phyloP scores from a whole-genome alignment of 2,797 vertebrate genomes.

The Morelia viridis region DNA sequence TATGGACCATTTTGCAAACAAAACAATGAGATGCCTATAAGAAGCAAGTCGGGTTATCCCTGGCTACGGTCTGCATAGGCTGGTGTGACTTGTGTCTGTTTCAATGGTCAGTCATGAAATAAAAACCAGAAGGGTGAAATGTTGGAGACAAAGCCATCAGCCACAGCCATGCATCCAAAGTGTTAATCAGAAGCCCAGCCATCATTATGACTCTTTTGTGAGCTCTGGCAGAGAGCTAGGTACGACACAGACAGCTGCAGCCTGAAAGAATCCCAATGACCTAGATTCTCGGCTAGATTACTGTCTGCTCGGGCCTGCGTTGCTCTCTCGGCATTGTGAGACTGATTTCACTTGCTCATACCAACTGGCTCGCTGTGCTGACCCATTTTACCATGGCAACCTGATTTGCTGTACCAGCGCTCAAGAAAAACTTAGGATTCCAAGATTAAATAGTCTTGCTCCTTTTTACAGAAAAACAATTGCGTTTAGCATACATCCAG shows the following conservation, averaged over 20 bases:
- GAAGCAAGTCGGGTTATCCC: conserved; percentile 21
- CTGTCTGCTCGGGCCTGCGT: conserved; percentile 71
- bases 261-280: conserved; percentile 83
- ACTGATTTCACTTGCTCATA: conserved; percentile 74
- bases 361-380: conserved; percentile 78
- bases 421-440: conserved; percentile 68
- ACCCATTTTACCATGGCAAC: conserved; percentile 89
- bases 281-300: conserved; percentile 84
- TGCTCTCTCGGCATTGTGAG: conserved; percentile 66
- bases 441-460: conserved; percentile 67
- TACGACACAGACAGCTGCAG: conserved; percentile 74
- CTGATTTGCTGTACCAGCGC: conserved; percentile 62
- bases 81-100: neutral
- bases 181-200: conserved; percentile 55
- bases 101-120: conserved; percentile 43
- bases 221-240: conserved; percentile 63
- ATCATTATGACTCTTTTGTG: conserved; percentile 59
- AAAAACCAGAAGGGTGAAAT: conserved; percentile 63
- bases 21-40: conserved; percentile 37
- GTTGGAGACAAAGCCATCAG: conserved; percentile 59
- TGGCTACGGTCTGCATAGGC: conserved; percentile 11
- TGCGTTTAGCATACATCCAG: conserved; percentile 47
- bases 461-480: conserved; percentile 45
- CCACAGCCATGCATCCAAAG: conserved; percentile 36
- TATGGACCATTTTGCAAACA: conserved; percentile 32